A percentile compares a stretch with the other conserved stretches of the same genome.
Conservation (phyloP, 1,140 invertebrate genomes). For the Hyphantria cunea region DNA sequence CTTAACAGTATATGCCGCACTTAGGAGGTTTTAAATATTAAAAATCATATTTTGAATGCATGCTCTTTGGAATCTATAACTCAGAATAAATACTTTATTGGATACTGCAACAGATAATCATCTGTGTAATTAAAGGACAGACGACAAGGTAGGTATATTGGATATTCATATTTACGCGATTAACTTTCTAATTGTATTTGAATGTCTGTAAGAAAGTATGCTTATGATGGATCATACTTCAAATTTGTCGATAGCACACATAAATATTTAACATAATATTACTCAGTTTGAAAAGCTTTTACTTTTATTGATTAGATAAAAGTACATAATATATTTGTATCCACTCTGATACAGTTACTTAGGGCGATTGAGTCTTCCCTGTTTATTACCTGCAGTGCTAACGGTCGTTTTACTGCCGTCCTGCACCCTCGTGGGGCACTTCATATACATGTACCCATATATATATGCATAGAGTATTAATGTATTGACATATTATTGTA, state of each 20-base stretch:
- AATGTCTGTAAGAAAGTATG: too few relatives aligned
- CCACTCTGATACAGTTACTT: slow-evolving; percentile 24
- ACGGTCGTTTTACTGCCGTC: slow-evolving; percentile 44
- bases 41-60: too few relatives aligned
- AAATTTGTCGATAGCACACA: neutral
- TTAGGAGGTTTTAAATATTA: too few relatives aligned
- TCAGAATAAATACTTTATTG: too few relatives aligned
- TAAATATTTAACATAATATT: neutral
- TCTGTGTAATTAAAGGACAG: too few relatives aligned
- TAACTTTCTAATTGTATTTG: too few relatives aligned
- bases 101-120: too few relatives aligned
- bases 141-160: too few relatives aligned
- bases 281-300: neutral
- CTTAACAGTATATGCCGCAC: too few relatives aligned
- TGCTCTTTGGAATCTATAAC: too few relatives aligned
- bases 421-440: neutral
- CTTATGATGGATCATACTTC: too few relatives aligned
- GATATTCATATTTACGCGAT: too few relatives aligned
- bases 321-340: slow-evolving; percentile 1
- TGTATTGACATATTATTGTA: neutral
- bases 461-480: neutral
- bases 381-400: slow-evolving; percentile 41
- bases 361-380: slow-evolving; percentile 33
- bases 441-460: neutral
- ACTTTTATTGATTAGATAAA: neutral